Conservation (phyloP, 2,888 invertebrate genomes). For the Torymus texanus region DNA sequence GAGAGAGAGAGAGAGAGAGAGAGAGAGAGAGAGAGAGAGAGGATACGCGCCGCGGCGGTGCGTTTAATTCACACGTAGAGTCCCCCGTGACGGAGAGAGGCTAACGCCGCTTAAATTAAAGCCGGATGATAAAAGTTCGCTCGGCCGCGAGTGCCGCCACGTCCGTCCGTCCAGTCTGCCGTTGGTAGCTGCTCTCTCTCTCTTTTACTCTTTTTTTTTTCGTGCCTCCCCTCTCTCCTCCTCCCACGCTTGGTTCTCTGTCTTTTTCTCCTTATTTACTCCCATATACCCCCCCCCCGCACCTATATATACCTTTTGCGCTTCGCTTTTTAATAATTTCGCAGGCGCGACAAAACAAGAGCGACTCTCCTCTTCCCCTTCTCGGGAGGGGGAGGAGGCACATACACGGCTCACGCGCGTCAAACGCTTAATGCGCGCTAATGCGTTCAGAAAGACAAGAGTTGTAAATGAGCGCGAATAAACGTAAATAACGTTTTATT, state of each 20-base stretch:
- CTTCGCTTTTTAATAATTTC: conserved; percentile 52
- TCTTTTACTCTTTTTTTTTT: neutral
- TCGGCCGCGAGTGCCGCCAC: conserved; percentile 39
- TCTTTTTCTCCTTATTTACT: conserved; percentile 53
- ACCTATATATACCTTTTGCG: neutral
- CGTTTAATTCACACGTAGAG: conserved; percentile 72
- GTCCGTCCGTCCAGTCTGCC: conserved; percentile 39
- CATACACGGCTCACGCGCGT: neutral
- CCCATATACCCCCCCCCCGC: neutral
- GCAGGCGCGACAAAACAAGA: neutral
- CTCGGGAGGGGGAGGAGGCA: too few species aligned
- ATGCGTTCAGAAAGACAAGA: conserved; percentile 20
- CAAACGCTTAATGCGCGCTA: conserved; percentile 39
- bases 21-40: conserved; percentile 61
- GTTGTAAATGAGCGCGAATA: neutral
- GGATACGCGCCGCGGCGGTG: conserved; percentile 59
- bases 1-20: conserved; percentile 42
- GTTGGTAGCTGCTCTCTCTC: conserved; percentile 30
- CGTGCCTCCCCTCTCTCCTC: too few species aligned
- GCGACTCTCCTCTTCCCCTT: too few species aligned
- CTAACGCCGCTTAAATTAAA: conserved; percentile 74
- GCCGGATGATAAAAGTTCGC: conserved; percentile 73
- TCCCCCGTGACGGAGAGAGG: conserved; percentile 68
- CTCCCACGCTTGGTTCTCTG: neutral
- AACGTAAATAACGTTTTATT: too few species aligned